Conservation (phyloP, 2,888 invertebrate species). For the Brachyptera putata region DNA sequence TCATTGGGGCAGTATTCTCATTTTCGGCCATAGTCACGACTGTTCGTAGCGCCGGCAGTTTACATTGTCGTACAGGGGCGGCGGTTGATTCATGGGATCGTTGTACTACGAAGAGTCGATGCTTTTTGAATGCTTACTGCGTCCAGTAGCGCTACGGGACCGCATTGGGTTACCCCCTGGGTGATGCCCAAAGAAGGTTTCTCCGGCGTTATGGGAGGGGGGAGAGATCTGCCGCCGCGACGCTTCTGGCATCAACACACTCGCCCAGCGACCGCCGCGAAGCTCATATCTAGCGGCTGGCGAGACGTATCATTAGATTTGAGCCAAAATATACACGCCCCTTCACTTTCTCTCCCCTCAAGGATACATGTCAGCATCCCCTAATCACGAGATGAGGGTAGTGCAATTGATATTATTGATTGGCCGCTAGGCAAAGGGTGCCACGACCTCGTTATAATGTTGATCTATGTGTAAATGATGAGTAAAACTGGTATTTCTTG, state of each 20-base stretch:
- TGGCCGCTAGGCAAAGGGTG: no score
- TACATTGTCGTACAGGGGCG: no score
- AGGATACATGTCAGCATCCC: no score
- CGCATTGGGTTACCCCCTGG: conserved; percentile 56
- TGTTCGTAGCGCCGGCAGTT: no score
- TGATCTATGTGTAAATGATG: no score
- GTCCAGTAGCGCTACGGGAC: conserved; percentile 9
- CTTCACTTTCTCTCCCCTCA: not conserved
- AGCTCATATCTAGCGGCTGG: not conserved
- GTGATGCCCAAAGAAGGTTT: conserved; percentile 69
- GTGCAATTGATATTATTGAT: no score
- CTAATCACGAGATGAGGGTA: no score
- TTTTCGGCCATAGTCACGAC: no score
- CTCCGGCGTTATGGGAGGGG: conserved; percentile 54
- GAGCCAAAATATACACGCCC: not conserved
- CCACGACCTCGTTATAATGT: no score
- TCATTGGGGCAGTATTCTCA: no score
- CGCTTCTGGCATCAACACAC: not conserved
- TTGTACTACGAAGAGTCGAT: no score
- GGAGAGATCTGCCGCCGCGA: not conserved
- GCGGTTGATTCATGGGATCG: no score
- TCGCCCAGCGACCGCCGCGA: not conserved
- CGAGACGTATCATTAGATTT: not conserved
- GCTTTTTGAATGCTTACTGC: conserved; percentile 9
- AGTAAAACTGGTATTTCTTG: conserved; percentile 1